Conservation (phyloP, 1,140 invertebrate species). For the Apis laboriosa region DNA sequence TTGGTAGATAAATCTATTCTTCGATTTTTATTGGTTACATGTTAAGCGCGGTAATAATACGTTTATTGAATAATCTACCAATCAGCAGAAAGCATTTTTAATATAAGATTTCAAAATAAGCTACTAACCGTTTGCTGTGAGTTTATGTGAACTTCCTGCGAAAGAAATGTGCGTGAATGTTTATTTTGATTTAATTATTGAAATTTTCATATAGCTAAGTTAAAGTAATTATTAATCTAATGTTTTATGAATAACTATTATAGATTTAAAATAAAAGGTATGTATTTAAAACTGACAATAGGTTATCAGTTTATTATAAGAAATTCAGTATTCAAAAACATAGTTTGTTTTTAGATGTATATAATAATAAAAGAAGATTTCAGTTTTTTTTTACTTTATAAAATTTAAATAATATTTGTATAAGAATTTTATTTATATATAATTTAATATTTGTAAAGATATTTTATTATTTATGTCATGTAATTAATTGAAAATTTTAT, state of each 20-base stretch:
- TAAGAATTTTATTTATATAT: no score
- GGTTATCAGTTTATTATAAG: not conserved
- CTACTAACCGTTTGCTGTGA: not conserved
- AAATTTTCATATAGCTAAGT: not conserved
- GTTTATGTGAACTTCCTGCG: no score
- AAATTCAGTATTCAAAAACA: not conserved
- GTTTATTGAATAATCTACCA: not conserved
- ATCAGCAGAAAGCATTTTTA: not conserved
- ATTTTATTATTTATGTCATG: not conserved
- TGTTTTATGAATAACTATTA: not conserved
- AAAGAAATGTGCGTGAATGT: not conserved
- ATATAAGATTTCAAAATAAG: constrained; percentile 16
- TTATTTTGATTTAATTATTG: not conserved
- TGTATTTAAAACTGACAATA: not conserved
- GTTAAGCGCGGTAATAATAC: not conserved
- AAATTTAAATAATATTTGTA: not conserved
- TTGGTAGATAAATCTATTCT: not conserved
- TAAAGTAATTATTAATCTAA: not conserved
- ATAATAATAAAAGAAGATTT: not conserved
- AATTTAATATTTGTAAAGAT: not conserved
- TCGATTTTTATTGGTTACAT: constrained; percentile 8
- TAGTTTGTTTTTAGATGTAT: not conserved
- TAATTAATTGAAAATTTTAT: not conserved
- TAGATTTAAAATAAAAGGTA: not conserved
- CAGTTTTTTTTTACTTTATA: not conserved